Conservation (phyloP, 1,140 invertebrate genomes). For the Colletes latitarsis region DNA sequence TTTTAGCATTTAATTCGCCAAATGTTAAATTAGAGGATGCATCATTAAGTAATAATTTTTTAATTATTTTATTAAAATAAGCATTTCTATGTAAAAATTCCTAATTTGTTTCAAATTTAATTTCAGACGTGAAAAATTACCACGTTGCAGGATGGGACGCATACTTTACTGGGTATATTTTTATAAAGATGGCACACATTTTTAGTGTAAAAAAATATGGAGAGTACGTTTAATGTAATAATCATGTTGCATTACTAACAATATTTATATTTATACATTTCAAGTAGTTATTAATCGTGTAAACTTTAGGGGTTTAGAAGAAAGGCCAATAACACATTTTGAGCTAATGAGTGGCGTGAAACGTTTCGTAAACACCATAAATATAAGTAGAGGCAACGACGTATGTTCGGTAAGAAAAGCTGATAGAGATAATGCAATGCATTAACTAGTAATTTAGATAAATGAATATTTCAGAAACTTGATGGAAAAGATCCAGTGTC, state of each 20-base stretch:
- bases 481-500: slow-evolving; percentile 81
- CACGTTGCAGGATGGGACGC: slow-evolving; percentile 91
- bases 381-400: slow-evolving; percentile 83
- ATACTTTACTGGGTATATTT: slow-evolving; percentile 86
- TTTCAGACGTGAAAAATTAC: slow-evolving; percentile 77
- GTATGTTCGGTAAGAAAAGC: slow-evolving; percentile 81
- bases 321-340: slow-evolving; percentile 78
- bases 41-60: neutral
- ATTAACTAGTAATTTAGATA: neutral
- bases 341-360: slow-evolving; percentile 81
- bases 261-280: neutral
- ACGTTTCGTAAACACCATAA: slow-evolving; percentile 83
- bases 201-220: slow-evolving; percentile 71
- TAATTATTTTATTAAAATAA: neutral
- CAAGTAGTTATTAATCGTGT: slow-evolving; percentile 2
- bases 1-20: slow-evolving; percentile 73
- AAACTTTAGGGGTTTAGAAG: slow-evolving; percentile 70
- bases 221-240: slow-evolving; percentile 52
- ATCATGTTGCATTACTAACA: neutral
- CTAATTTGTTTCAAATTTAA: slow-evolving; percentile 41
- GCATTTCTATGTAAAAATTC: neutral
- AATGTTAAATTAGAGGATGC: slow-evolving; percentile 49
- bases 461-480: slow-evolving; percentile 79
- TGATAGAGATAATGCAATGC: neutral
- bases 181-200: slow-evolving; percentile 82